Evolutionary conservation across 2,888 invertebrate genomes (phyloP).

Genomic region (Lithophane leautieri): DNA sequence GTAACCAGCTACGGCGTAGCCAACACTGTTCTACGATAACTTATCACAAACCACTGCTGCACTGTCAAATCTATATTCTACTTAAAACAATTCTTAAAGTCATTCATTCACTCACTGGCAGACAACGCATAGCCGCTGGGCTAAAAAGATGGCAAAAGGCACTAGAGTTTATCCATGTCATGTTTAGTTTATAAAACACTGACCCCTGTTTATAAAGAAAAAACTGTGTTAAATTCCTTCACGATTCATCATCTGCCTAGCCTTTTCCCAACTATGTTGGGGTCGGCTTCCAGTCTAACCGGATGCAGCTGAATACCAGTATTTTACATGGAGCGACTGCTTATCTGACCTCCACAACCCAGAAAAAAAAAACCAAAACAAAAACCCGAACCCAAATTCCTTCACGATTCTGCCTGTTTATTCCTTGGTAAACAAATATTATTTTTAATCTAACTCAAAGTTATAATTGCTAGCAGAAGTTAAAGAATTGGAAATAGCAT

Average conservation of each 20-base stretch:
- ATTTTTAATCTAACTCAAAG: conserved; percentile 16
- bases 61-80: background rate
- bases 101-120: background rate
- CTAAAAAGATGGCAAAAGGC: background rate
- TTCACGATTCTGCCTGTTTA: background rate
- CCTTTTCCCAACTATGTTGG: too few species aligned
- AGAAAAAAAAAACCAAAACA: too few species aligned
- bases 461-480: conserved; percentile 28
- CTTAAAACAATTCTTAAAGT: background rate
- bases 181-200: background rate
- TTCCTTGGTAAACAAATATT: conserved; percentile 8
- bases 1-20: conserved; percentile 1
- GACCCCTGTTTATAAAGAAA: background rate
- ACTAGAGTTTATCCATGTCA: too few species aligned
- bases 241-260: too few species aligned
- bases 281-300: too few species aligned
- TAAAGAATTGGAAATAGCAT: conserved; percentile 46
- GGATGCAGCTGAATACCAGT: too few species aligned
- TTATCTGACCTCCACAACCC: too few species aligned
- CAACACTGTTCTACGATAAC: background rate
- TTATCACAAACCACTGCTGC: too few species aligned
- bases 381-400: too few species aligned
- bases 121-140: too few species aligned
- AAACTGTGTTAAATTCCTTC: background rate
- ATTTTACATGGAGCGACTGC: too few species aligned